Percentiles rank a stretch among this genome's conserved stretches.
phyloP scores from a whole-genome alignment of 1,140 invertebrate genomes.

The Pseudomyrmex cubaensis region DNA sequence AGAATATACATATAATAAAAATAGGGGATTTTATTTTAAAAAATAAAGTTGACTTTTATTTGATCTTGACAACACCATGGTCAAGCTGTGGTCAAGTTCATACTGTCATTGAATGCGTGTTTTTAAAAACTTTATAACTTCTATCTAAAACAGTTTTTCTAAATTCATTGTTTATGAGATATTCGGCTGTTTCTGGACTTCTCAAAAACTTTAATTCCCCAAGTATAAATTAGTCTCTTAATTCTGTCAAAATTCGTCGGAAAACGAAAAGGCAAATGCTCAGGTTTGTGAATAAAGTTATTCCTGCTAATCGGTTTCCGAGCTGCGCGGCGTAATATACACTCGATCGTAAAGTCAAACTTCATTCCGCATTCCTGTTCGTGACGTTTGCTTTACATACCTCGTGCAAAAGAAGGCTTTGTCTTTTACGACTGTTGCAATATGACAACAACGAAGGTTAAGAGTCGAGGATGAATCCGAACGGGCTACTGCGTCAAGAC shows the following conservation, averaged over 20 bases:
- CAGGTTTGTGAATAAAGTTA: conserved; percentile 71
- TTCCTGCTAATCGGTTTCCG: conserved; percentile 72
- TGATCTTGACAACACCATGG: too few relatives aligned
- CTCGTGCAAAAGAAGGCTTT: not conserved
- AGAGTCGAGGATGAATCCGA: conserved; percentile 63
- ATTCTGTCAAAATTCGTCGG: conserved; percentile 54
- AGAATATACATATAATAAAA: too few relatives aligned
- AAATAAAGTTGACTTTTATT: too few relatives aligned
- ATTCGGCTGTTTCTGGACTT: not conserved
- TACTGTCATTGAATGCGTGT: too few relatives aligned
- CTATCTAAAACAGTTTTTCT: too few relatives aligned
- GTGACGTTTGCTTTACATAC: conserved; percentile 7
- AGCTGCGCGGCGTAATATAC: conserved; percentile 66
- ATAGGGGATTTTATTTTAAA: too few relatives aligned
- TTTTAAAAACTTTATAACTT: too few relatives aligned
- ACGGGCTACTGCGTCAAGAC: conserved; percentile 40
- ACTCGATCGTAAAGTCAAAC: conserved; percentile 68
- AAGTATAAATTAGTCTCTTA: conserved; percentile 65
- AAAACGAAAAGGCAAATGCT: conserved; percentile 39
- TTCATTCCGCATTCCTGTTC: conserved; percentile 62
- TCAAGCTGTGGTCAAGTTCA: too few relatives aligned
- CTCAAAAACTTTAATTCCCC: conserved; percentile 66
- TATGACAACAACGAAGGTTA: conserved; percentile 66
- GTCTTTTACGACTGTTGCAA: conserved; percentile 61
- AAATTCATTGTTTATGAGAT: conserved; percentile 30